Conservation (phyloP, 2,797 vertebrate species). For the Lateolabrax maculatus region DNA sequence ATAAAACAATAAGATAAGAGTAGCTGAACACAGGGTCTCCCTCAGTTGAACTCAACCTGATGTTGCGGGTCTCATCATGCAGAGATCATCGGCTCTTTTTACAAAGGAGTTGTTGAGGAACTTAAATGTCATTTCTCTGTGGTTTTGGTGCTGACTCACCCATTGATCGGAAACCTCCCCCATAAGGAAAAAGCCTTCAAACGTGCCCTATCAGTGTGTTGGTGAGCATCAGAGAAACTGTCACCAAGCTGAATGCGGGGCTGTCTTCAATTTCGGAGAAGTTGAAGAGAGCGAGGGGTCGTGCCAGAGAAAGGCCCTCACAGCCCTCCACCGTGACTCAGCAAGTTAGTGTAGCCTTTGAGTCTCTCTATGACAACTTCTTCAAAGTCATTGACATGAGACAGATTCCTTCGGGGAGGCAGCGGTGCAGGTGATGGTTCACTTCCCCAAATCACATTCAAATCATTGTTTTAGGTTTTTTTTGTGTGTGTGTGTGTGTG, state of each 20-base stretch:
- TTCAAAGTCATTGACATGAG: background rate
- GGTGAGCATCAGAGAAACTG: background rate
- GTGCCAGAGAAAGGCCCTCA: background rate
- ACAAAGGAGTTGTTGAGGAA: background rate
- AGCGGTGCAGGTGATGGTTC: background rate
- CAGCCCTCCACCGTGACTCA: conserved; percentile 34
- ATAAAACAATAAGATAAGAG: background rate
- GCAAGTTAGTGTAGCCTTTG: background rate
- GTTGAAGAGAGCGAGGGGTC: background rate
- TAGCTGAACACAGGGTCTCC: background rate
- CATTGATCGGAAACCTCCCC: background rate
- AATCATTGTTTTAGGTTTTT: background rate
- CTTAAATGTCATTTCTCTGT: background rate
- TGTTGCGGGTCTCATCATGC: background rate
- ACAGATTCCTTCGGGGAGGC: background rate
- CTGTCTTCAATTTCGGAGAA: background rate
- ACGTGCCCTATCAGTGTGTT: rapidly evolving
- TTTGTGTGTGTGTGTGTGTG: background rate
- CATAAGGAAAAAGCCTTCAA: background rate
- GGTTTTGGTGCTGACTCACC: conserved; percentile 24
- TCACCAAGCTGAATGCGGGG: background rate
- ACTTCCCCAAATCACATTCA: conserved; percentile 30
- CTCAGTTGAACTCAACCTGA: background rate
- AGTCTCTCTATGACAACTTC: background rate
- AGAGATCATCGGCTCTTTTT: background rate